A percentile compares a stretch with the other conserved stretches of the same genome.
Conservation (phyloP, 2,797 vertebrate species). For the Margarornis squamiger region DNA sequence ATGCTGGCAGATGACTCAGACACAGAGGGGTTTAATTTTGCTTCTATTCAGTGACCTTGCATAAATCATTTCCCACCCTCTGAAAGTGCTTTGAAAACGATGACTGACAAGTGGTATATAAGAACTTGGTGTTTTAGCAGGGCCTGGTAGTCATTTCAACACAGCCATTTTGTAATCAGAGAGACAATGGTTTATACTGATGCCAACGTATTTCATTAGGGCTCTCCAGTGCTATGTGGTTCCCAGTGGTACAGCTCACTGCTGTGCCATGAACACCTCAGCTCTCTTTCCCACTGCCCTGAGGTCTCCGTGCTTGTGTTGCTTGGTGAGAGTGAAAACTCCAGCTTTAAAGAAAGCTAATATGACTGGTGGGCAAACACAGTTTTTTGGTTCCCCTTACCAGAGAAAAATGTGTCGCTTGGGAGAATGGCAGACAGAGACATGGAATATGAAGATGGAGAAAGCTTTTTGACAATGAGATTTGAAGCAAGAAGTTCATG, state of each 20-base stretch:
- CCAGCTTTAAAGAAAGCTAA: not conserved
- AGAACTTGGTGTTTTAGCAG: conserved; percentile 45
- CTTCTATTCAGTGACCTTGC: conserved; percentile 52
- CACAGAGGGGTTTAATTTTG: conserved; percentile 60
- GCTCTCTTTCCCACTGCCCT: not conserved
- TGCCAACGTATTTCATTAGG: conserved; percentile 39
- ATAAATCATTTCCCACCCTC: conserved; percentile 56
- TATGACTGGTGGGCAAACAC: not conserved
- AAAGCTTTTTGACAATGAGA: conserved; percentile 1
- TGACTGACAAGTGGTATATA: conserved; percentile 57
- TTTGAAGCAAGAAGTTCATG: not conserved
- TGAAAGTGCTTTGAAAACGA: conserved; percentile 60
- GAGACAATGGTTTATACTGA: conserved; percentile 53
- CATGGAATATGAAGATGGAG: not conserved
- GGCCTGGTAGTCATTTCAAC: conserved; percentile 54
- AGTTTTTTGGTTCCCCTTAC: not conserved
- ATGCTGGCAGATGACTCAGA: conserved; percentile 23
- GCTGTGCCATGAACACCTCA: conserved; percentile 21
- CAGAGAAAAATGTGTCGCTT: not conserved
- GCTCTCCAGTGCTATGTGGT: not conserved
- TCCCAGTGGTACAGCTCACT: not conserved
- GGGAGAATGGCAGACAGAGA: not conserved
- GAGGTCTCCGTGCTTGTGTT: not conserved
- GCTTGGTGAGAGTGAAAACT: not conserved
- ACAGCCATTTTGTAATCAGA: conserved; percentile 53